A percentile compares a stretch with the other conserved stretches of the same genome.
Evolutionary conservation across 1,140 invertebrate genomes (phyloP).

Genomic region (Diabrotica virgifera): DNA sequence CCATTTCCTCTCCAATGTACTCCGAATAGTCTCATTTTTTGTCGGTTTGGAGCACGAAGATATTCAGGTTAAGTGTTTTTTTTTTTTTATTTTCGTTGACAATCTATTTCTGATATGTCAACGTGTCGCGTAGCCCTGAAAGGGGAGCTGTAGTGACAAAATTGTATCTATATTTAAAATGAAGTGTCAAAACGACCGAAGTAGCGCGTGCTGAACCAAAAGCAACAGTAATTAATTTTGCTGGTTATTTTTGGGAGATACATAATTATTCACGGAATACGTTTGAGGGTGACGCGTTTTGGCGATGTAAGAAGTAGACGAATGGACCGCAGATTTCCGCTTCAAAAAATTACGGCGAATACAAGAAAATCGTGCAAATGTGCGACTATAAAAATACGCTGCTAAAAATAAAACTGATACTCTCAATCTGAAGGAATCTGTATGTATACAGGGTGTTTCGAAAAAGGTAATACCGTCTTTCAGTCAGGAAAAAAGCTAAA

Average conservation of each 20-base stretch:
- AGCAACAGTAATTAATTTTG: constrained; percentile 30
- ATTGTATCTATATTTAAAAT: constrained; percentile 37
- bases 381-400: too few relatives aligned
- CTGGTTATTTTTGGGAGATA: background rate
- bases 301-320: too few relatives aligned
- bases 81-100: constrained; percentile 12
- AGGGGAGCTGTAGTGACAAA: constrained; percentile 24
- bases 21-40: background rate
- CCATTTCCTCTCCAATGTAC: too few relatives aligned
- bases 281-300: background rate
- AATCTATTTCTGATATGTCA: constrained; percentile 14
- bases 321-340: too few relatives aligned
- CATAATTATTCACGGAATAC: background rate
- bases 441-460: too few relatives aligned
- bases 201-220: constrained; percentile 23
- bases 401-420: too few relatives aligned
- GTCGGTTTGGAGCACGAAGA: background rate
- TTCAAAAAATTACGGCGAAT: too few relatives aligned
- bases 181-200: constrained; percentile 29
- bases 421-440: too few relatives aligned
- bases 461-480: too few relatives aligned
- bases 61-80: background rate
- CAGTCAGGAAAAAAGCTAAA: too few relatives aligned
- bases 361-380: too few relatives aligned
- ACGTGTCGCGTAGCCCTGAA: constrained; percentile 5